Conservation (phyloP, 2,888 invertebrate genomes). For the Caenorhabditis sp. region DNA sequence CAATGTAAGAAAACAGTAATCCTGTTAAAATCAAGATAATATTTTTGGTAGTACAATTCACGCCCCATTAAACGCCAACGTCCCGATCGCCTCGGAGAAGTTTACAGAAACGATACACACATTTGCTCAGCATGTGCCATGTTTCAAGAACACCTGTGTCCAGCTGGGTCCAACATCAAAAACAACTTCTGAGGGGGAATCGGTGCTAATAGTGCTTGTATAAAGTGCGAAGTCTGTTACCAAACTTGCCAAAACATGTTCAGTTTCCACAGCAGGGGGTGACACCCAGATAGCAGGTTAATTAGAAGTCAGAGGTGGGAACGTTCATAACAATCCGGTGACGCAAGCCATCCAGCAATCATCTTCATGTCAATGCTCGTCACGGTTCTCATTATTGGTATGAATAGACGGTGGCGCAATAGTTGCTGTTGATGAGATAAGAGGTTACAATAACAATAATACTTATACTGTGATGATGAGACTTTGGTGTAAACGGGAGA, state of each 20-base stretch:
- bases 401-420: conserved; percentile 43
- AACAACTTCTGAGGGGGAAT: conserved; percentile 2
- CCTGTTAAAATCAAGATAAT: too few relatives aligned
- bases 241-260: conserved; percentile 21
- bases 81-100: not conserved
- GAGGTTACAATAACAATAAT: conserved; percentile 55
- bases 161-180: conserved; percentile 25
- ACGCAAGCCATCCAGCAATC: conserved; percentile 40
- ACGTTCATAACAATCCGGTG: conserved; percentile 42
- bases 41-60: too few relatives aligned
- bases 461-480: conserved; percentile 34
- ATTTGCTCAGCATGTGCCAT: conserved; percentile 3
- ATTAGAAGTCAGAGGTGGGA: conserved; percentile 34
- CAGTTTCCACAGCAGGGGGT: conserved; percentile 52
- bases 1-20: too few relatives aligned
- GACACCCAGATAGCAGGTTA: conserved; percentile 35
- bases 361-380: conserved; percentile 57
- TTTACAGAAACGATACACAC: not conserved
- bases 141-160: conserved; percentile 15
- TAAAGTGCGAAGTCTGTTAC: conserved; percentile 35
- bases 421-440: conserved; percentile 59
- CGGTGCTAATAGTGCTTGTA: conserved; percentile 46
- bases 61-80: not conserved
- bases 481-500: conserved; percentile 44
- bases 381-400: conserved; percentile 59